Conservation (phyloP, 2,113 vertebrate genomes). For the Fregetta grallaria region DNA sequence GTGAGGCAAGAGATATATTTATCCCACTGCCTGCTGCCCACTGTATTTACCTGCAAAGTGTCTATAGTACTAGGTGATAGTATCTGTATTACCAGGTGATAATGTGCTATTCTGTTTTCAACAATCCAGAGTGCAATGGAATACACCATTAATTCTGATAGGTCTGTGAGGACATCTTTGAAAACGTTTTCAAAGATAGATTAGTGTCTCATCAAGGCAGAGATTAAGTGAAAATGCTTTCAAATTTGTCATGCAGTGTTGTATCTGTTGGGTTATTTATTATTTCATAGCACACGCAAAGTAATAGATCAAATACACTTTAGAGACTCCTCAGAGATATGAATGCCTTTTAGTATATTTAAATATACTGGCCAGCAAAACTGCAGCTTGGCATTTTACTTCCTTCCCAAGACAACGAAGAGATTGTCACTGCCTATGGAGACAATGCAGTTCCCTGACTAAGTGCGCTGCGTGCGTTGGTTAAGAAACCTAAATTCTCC, state of each 20-base stretch:
- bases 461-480: neutral
- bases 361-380: neutral
- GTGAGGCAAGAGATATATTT: constrained; percentile 11
- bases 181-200: constrained; percentile 74
- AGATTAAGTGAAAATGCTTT: constrained; percentile 70
- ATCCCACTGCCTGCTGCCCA: neutral
- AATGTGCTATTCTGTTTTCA: constrained; percentile 24
- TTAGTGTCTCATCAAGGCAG: constrained; percentile 68
- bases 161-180: constrained; percentile 65
- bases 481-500: neutral
- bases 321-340: constrained; percentile 30
- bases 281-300: constrained; percentile 47
- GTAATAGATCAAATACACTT: constrained; percentile 65
- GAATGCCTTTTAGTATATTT: constrained; percentile 19
- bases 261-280: constrained; percentile 68
- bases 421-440: neutral
- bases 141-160: constrained; percentile 65
- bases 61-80: neutral
- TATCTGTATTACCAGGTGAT: neutral
- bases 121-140: constrained; percentile 27
- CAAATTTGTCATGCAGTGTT: constrained; percentile 54
- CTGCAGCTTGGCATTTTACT: neutral
- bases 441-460: neutral
- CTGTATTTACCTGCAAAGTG: constrained; percentile 36
- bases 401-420: constrained; percentile 13